Percentiles rank a stretch among this genome's conserved stretches.
phyloP scores from a whole-genome alignment of 2,888 invertebrate species.

The Drosophila histrio region DNA sequence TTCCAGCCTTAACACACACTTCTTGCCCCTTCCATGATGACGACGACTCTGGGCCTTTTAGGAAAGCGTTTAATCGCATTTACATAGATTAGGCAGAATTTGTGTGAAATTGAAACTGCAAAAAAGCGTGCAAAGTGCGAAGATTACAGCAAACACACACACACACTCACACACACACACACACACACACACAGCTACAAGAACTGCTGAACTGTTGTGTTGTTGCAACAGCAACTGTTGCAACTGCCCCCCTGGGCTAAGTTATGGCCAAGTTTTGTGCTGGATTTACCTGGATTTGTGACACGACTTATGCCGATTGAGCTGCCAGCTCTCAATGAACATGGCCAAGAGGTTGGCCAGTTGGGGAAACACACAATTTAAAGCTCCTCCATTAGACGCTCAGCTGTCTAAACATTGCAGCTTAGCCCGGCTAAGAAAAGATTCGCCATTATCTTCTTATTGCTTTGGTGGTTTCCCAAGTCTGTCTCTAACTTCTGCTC shows the following conservation, averaged over 20 bases:
- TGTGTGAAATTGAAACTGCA: conserved; percentile 78
- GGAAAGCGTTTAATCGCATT: conserved; percentile 80
- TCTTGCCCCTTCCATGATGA: conserved; percentile 1
- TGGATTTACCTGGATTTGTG: conserved; percentile 8
- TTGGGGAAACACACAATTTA: conserved; percentile 2
- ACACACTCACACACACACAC: conserved; percentile 4
- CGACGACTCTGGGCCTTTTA: conserved; percentile 43
- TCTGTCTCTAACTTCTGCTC: neutral
- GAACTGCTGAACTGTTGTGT: neutral
- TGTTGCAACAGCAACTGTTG: conserved; percentile 17
- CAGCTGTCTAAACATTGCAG: conserved; percentile 38
- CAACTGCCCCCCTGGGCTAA: conserved; percentile 2
- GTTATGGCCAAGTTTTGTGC: conserved; percentile 19
- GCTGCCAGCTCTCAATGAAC: conserved; percentile 18
- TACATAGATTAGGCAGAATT: conserved; percentile 80
- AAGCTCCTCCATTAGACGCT: conserved; percentile 31
- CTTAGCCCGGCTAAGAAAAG: neutral
- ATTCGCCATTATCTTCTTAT: neutral
- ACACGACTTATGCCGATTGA: conserved; percentile 30
- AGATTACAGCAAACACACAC: conserved; percentile 46
- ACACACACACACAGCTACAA: neutral
- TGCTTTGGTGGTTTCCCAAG: no score
- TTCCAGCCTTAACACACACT: neutral
- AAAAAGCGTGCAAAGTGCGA: conserved; percentile 74
- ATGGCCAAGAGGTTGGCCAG: conserved; percentile 1